Base-by-base conservation (phyloP, 1,140 invertebrate genomes). In the Atta colombica region DNA sequence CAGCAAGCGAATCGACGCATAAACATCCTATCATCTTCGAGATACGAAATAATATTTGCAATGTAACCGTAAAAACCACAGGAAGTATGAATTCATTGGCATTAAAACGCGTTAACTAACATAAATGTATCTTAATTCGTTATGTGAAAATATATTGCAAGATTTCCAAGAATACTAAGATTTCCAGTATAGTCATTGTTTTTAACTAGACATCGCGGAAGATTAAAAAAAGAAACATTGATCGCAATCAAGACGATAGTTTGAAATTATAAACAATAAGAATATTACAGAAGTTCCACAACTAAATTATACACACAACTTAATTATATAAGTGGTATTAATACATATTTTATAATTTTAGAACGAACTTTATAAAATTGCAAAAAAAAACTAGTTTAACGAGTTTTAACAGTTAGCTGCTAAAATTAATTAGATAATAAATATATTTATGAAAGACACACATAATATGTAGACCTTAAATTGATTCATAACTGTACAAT, bases 1-100 rank as follows among this genome's bases (percentile, higher is more conserved):
- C 80, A 82, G 39, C 68, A 18, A 82, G 68, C 39, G 69, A 68
- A 68, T 80, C 61, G 77, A 66, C 45, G 77, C 77, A 61, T 78
- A 55, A 81, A 81, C 65, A 53, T 69, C n/a, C 10, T 66, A 66
- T 25, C 77, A 45, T 77, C 58, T 18, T 81, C 8, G 49, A 71
- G 65, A 81, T 4, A 28, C 75, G 16, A 18, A 51, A 14, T 25
- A 55, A 68, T 69, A 53, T 55, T 55, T 55, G 28, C 49, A 16
- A 55, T 39, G 55, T 53, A 80, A 80, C 28, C 45, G 45, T 80
- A 78, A 69, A 39, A 80, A 14, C 8, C 28, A 68, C 35, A 35
- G 14, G 45, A 78, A 66, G 31, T 58, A 60, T 45, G 55, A 77
- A 77, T 45, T 63, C 55, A 28, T 63, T 18, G 55, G 74, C 35